Evolutionary conservation across 2,797 vertebrate genomes (phyloP).

Genomic region (Tangara arthus): DNA sequence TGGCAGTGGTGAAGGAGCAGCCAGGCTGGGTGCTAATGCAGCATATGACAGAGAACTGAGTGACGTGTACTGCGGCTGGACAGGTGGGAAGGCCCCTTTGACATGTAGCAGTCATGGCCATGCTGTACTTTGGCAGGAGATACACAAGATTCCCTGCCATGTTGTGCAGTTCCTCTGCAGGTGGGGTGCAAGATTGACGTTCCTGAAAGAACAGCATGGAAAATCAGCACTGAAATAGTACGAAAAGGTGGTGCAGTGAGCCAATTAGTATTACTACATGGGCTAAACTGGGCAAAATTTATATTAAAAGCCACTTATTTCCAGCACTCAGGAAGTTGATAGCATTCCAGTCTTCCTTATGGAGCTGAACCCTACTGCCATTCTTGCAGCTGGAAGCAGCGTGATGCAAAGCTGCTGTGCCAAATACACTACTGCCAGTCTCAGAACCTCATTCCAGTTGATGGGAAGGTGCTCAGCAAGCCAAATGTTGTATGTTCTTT

Average conservation of each 20-base stretch:
- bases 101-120: neutral
- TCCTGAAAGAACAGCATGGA: neutral
- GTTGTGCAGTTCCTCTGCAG: neutral
- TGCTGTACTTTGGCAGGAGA: neutral
- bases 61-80: rapidly evolving
- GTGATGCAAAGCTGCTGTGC: neutral
- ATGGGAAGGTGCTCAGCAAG: neutral
- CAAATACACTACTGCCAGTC: neutral
- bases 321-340: neutral
- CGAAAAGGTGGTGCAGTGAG: neutral
- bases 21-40: neutral
- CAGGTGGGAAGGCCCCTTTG: neutral
- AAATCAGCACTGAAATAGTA: neutral
- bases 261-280: neutral
- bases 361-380: neutral
- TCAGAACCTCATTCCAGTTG: neutral
- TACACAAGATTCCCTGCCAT: neutral
- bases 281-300: neutral
- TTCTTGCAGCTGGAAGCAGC: neutral
- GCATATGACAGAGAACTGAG: neutral
- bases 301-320: neutral
- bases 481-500: neutral
- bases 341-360: neutral
- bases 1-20: neutral
- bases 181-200: neutral